phyloP scores from a whole-genome alignment of 53 echinoderm and acorn worm species.

The Luidia sarsii region DNA sequence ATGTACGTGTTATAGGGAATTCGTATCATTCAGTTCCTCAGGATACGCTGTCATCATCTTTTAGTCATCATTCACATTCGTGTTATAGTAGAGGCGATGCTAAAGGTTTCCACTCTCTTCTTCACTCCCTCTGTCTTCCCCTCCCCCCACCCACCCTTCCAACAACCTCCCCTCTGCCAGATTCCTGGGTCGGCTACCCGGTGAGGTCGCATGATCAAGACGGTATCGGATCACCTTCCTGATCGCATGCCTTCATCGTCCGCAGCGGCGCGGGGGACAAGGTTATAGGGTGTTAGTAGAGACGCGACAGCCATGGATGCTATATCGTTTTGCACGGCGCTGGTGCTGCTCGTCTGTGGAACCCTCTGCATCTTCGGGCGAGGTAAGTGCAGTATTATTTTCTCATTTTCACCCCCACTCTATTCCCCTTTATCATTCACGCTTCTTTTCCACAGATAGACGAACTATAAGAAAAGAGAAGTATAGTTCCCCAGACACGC shows the following conservation, averaged over 20 bases:
- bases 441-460: too few species aligned
- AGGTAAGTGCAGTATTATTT: conserved; percentile 35
- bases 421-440: too few species aligned
- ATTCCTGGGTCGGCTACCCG: conserved; percentile 31
- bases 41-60: neutral
- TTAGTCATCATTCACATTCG: conserved; percentile 46
- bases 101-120: too few species aligned
- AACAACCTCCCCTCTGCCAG: neutral
- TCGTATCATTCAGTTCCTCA: conserved; percentile 8
- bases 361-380: conserved; percentile 36
- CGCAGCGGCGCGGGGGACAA: conserved; percentile 23
- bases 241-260: conserved; percentile 22
- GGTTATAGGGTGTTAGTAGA: conserved; percentile 23
- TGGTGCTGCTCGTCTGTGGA: conserved; percentile 4
- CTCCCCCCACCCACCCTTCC: neutral
- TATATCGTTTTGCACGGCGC: conserved; percentile 40
- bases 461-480: too few species aligned
- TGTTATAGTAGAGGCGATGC: neutral
- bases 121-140: too few species aligned
- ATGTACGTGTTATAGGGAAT: too few species aligned
- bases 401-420: too few species aligned
- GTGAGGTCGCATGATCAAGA: conserved; percentile 44
- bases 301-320: conserved; percentile 35
- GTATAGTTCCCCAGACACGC: too few species aligned
- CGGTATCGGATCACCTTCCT: conserved; percentile 18